These are phyloP conservation scores for Aelia acuminata DNA, from an alignment of 2,888 invertebrate genomes.

Conservation along the genomic window DNA sequence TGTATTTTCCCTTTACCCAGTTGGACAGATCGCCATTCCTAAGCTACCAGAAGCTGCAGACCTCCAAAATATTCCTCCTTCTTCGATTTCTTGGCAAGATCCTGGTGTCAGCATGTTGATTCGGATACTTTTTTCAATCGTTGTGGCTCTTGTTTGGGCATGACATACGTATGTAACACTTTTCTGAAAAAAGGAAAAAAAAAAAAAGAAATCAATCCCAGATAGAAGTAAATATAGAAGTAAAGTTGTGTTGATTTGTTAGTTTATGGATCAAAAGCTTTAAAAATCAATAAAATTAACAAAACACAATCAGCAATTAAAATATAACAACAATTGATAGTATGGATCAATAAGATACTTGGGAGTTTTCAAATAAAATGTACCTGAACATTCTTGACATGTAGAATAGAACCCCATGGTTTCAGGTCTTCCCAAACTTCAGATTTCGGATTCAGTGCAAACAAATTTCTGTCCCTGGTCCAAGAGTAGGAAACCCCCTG, in stretches of 20 bases:
- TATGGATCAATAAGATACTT: no score
- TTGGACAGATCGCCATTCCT: conserved; percentile 69
- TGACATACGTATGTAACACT: conserved; percentile 84
- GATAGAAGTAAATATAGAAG: no score
- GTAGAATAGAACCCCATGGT: conserved; percentile 86
- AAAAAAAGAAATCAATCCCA: not conserved
- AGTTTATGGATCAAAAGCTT: no score
- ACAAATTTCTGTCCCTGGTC: conserved; percentile 83
- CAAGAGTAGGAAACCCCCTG: conserved; percentile 82
- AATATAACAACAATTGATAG: no score
- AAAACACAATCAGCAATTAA: no score
- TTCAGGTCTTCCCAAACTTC: conserved; percentile 86
- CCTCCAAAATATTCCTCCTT: conserved; percentile 74
- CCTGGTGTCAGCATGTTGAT: conserved; percentile 77
- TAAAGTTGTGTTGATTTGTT: no score
- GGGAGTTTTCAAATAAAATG: no score
- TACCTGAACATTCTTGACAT: conserved; percentile 84
- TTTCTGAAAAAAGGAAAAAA: conserved; percentile 72
- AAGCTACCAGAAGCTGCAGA: conserved; percentile 82
- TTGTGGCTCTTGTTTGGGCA: conserved; percentile 69
- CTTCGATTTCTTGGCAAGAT: conserved; percentile 74
- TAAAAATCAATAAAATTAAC: no score
- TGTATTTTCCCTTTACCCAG: conserved; percentile 22
- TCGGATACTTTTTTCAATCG: conserved; percentile 72
- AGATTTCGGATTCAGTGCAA: conserved; percentile 78